A percentile compares a stretch with the other conserved stretches of the same genome.
Conservation (phyloP, 2,888 invertebrate genomes). For the Platycheirus rosarum region DNA sequence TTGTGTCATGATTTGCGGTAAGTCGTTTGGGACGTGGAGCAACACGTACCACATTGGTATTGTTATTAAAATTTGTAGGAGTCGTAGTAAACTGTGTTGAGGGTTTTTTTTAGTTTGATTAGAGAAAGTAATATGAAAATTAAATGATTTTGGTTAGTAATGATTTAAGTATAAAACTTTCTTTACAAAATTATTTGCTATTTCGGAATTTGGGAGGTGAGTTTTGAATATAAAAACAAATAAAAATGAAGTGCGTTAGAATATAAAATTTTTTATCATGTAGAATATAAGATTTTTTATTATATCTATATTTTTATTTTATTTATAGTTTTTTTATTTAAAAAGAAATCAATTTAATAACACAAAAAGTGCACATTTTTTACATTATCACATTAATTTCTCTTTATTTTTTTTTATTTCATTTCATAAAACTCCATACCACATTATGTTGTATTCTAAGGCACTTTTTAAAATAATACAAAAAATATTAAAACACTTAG, state of each 20-base stretch:
- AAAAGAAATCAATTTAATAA: background rate
- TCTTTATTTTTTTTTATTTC: too few species aligned
- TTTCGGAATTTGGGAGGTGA: constrained; percentile 38
- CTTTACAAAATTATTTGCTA: background rate
- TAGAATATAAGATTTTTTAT: too few species aligned
- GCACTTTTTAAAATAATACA: constrained; percentile 27
- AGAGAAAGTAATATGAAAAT: constrained; percentile 42
- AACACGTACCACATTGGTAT: constrained; percentile 84
- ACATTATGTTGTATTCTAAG: constrained; percentile 40
- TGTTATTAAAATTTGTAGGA: constrained; percentile 85
- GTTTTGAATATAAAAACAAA: constrained; percentile 32
- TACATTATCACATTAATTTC: too few species aligned
- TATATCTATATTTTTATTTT: too few species aligned
- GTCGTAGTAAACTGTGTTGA: constrained; percentile 81
- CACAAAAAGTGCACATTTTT: too few species aligned
- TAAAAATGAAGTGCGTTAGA: constrained; percentile 41
- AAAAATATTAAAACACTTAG: constrained; percentile 43
- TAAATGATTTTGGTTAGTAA: constrained; percentile 27
- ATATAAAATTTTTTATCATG: too few species aligned
- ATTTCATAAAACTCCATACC: too few species aligned
- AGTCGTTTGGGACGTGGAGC: constrained; percentile 82
- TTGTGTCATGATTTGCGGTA: constrained; percentile 74
- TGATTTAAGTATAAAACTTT: background rate
- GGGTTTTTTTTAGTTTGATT: constrained; percentile 35
- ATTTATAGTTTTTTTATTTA: background rate